Evolutionary conservation across 1,140 invertebrate genomes (phyloP).

Genomic region (Plectrocnemia conspersa): DNA sequence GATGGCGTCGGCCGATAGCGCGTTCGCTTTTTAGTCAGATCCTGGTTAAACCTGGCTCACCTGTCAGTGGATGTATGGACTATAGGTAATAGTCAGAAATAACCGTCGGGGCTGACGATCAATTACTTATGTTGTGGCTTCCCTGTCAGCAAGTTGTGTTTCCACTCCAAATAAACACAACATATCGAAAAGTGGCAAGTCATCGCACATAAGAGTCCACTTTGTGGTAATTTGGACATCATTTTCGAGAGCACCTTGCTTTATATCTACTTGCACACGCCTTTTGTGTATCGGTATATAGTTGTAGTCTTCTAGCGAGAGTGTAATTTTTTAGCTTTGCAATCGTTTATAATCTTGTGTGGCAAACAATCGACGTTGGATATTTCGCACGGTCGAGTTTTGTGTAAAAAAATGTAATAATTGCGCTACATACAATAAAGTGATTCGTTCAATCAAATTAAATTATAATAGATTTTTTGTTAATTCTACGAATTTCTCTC

Average conservation of each 20-base stretch:
- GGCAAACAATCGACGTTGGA: no score
- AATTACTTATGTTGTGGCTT: constrained; percentile 8
- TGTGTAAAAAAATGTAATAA: no score
- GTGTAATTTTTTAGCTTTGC: no score
- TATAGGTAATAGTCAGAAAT: not conserved
- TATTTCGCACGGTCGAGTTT: no score
- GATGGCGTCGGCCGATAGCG: not conserved
- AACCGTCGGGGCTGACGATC: constrained; percentile 3
- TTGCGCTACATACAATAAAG: no score
- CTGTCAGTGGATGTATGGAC: not conserved
- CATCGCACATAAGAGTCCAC: constrained; percentile 24
- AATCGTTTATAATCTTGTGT: no score
- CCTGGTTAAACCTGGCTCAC: not conserved
- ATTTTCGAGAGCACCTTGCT: constrained; percentile 17
- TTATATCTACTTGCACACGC: not conserved
- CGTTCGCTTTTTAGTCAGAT: no score
- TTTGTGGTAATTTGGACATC: constrained; percentile 24
- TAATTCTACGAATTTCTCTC: no score
- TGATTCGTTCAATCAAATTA: no score
- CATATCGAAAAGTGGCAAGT: constrained; percentile 9
- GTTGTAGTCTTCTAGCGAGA: no score
- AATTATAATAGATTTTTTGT: no score
- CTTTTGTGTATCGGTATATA: no score
- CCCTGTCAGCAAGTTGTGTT: constrained; percentile 15
- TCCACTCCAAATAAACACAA: constrained; percentile 12